A percentile compares a stretch with the other conserved stretches of the same genome.
These are phyloP conservation scores for Apamea crenata DNA, from an alignment of 2,888 invertebrate genomes.

Conservation along the genomic window DNA sequence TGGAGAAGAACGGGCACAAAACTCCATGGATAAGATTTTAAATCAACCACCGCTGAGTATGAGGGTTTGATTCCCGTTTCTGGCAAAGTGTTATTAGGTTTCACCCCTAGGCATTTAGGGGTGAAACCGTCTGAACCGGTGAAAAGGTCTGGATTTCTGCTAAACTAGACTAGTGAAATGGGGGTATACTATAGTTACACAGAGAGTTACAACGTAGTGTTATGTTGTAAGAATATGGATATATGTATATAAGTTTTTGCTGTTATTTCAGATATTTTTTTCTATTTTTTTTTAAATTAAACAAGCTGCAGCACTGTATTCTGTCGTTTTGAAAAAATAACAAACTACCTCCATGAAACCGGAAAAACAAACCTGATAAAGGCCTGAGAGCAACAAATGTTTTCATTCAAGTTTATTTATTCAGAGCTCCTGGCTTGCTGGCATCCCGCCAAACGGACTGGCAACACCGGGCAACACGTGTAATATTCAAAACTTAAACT, in stretches of 20 bases:
- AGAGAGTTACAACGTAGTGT: too few relatives aligned
- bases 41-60: too few relatives aligned
- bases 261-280: neutral
- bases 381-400: slow-evolving; percentile 37
- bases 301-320: neutral
- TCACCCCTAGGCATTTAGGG: neutral
- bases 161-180: neutral
- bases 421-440: slow-evolving; percentile 26
- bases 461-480: slow-evolving; percentile 29
- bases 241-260: neutral
- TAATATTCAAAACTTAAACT: slow-evolving; percentile 33
- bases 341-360: neutral
- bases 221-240: neutral
- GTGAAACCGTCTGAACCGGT: too few relatives aligned
- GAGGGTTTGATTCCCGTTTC: too few relatives aligned
- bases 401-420: slow-evolving; percentile 45
- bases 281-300: neutral
- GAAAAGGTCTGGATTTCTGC: neutral
- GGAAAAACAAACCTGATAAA: slow-evolving; percentile 27
- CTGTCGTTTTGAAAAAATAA: slow-evolving; percentile 13
- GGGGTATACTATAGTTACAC: neutral
- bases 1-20: too few relatives aligned
- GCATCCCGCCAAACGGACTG: slow-evolving; percentile 39
- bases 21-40: too few relatives aligned
- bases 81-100: too few relatives aligned